These are phyloP conservation scores for Rhinopomastus cyanomelas DNA, from an alignment of 2,113 vertebrate species.

Conservation along the genomic window DNA sequence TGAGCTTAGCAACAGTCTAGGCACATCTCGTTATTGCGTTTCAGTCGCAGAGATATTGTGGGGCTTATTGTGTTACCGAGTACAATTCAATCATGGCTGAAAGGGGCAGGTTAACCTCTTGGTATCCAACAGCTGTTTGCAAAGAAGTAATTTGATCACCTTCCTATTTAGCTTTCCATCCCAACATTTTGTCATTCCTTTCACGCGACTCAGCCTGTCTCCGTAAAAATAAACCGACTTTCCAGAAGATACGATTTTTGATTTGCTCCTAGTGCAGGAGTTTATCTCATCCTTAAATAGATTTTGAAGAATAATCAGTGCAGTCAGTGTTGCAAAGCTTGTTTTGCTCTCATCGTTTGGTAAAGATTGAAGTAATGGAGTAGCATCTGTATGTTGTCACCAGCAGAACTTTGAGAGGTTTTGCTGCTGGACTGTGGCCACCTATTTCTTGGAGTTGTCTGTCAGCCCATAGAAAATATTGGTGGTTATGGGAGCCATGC, in stretches of 20 bases:
- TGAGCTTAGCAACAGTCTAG: neutral
- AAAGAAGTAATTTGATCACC: conserved; percentile 36
- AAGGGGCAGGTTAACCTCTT: conserved; percentile 27
- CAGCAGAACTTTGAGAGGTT: neutral
- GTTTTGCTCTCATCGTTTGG: neutral
- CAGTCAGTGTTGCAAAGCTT: neutral
- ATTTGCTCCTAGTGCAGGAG: neutral
- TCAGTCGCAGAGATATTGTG: conserved; percentile 9
- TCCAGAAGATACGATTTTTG: neutral
- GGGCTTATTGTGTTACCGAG: neutral
- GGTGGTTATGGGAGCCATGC: neutral
- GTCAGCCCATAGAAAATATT: neutral
- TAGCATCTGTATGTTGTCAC: neutral
- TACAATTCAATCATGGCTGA: conserved; percentile 36
- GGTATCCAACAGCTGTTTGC: conserved; percentile 31
- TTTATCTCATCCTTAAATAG: neutral
- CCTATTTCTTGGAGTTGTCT: neutral
- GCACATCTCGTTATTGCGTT: neutral
- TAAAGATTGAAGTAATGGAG: neutral
- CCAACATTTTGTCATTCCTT: neutral
- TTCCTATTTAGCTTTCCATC: neutral
- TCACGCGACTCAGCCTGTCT: neutral
- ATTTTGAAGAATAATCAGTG: conserved; percentile 3
- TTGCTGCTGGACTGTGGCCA: neutral
- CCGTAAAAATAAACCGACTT: neutral